Evolutionary conservation across 2,888 invertebrate species (phyloP).

Genomic region (Troides helena): DNA sequence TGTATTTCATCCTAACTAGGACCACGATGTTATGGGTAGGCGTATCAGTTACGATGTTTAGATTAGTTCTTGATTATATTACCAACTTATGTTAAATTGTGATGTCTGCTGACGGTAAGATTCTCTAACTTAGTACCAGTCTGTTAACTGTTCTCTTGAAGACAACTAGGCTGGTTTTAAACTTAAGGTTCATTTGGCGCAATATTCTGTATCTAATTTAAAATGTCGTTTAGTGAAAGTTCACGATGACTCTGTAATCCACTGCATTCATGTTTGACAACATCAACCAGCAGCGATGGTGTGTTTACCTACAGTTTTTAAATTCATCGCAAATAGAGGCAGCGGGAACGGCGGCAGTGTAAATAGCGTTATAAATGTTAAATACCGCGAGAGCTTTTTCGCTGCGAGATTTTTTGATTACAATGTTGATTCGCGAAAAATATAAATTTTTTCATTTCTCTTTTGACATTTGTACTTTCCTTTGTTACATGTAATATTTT

Average conservation of each 20-base stretch:
- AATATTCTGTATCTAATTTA: too few relatives aligned
- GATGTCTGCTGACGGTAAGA: too few relatives aligned
- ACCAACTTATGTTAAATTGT: too few relatives aligned
- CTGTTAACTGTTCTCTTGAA: too few relatives aligned
- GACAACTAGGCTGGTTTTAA: too few relatives aligned
- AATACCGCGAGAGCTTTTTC: constrained; percentile 17
- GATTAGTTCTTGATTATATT: too few relatives aligned
- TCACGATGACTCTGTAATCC: background rate
- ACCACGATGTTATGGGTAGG: too few relatives aligned
- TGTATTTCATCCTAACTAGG: too few relatives aligned
- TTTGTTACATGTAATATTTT: background rate
- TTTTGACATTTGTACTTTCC: background rate
- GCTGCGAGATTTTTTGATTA: constrained; percentile 16
- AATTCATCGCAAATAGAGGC: constrained; percentile 12
- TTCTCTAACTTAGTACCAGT: too few relatives aligned
- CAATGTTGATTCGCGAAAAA: constrained; percentile 10
- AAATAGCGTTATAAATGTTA: constrained; percentile 22
- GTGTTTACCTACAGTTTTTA: constrained; percentile 2
- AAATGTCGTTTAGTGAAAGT: background rate
- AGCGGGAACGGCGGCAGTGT: constrained; percentile 11
- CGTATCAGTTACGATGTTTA: too few relatives aligned
- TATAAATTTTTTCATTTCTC: constrained; percentile 6
- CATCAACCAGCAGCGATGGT: constrained; percentile 1
- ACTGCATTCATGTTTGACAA: background rate
- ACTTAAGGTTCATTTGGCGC: too few relatives aligned